Percentiles rank a stretch among this genome's conserved stretches.
These are phyloP conservation scores for Spisula subtruncata DNA, from an alignment of 2,888 invertebrate species.

Conservation along the genomic window DNA sequence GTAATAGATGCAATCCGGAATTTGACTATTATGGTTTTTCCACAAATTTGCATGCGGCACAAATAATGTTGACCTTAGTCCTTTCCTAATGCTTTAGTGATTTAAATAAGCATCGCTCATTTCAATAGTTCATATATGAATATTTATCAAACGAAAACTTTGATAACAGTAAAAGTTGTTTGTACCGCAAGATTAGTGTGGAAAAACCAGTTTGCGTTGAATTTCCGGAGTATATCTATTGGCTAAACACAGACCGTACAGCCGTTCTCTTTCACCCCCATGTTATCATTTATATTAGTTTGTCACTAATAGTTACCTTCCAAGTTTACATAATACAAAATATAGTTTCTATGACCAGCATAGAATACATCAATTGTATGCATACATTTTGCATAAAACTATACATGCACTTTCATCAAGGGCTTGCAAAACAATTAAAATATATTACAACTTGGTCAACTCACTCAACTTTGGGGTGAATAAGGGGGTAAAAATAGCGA, in stretches of 20 bases:
- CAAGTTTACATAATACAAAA: slow-evolving; percentile 11
- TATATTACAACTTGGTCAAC: slow-evolving; percentile 17
- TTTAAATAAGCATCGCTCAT: too few relatives aligned
- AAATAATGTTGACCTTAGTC: too few relatives aligned
- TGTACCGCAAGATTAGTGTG: too few relatives aligned
- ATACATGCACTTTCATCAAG: slow-evolving; percentile 2
- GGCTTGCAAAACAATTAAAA: not conserved
- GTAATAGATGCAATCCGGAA: too few relatives aligned
- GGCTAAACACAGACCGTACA: not conserved
- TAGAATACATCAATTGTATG: slow-evolving; percentile 18
- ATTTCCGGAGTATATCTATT: too few relatives aligned
- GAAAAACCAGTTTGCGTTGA: too few relatives aligned
- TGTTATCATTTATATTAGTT: not conserved
- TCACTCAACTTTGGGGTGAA: not conserved
- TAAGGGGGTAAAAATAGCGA: not conserved
- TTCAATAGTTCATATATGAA: too few relatives aligned
- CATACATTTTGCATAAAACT: not conserved
- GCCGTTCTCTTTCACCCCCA: not conserved
- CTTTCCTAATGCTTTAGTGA: too few relatives aligned
- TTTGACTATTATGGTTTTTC: too few relatives aligned
- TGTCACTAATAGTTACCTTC: not conserved
- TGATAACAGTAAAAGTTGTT: too few relatives aligned
- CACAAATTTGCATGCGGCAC: too few relatives aligned
- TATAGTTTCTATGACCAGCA: slow-evolving; percentile 15
- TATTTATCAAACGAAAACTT: too few relatives aligned